These are phyloP conservation scores for Erythrocercus mccallii DNA, from an alignment of 2,113 vertebrate species.

Conservation along the genomic window DNA sequence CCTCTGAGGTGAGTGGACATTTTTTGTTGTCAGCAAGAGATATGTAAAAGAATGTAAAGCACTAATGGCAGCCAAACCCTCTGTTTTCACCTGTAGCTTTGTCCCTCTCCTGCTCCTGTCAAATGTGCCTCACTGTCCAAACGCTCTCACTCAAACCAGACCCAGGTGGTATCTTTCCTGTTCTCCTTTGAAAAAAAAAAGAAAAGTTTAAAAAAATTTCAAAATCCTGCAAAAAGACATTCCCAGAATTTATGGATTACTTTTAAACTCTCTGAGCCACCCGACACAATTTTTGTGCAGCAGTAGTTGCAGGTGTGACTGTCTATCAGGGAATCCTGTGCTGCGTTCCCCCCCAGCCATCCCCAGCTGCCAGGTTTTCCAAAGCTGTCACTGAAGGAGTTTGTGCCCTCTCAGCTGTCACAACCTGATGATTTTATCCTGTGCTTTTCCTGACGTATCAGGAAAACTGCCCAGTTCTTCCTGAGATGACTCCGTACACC, in stretches of 20 bases:
- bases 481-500: background rate
- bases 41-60: background rate
- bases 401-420: background rate
- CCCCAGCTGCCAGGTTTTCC: background rate
- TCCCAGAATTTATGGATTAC: background rate
- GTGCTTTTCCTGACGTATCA: background rate
- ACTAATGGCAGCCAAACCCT: background rate
- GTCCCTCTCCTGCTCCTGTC: background rate
- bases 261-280: background rate
- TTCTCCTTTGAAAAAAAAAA: background rate
- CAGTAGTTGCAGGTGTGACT: background rate
- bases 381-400: rapidly evolving
- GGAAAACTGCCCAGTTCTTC: background rate
- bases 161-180: too few species aligned
- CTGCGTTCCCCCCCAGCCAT: background rate
- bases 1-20: background rate
- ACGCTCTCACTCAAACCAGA: background rate
- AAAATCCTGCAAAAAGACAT: background rate
- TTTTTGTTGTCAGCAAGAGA: background rate
- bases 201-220: background rate
- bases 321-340: background rate
- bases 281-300: background rate
- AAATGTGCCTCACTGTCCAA: background rate
- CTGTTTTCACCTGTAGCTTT: background rate
- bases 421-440: rapidly evolving